Percentiles rank a stretch among this genome's conserved stretches.
Evolutionary conservation across 2,113 vertebrate genomes (phyloP).

Genomic region (Petrocephalus zakoni): DNA sequence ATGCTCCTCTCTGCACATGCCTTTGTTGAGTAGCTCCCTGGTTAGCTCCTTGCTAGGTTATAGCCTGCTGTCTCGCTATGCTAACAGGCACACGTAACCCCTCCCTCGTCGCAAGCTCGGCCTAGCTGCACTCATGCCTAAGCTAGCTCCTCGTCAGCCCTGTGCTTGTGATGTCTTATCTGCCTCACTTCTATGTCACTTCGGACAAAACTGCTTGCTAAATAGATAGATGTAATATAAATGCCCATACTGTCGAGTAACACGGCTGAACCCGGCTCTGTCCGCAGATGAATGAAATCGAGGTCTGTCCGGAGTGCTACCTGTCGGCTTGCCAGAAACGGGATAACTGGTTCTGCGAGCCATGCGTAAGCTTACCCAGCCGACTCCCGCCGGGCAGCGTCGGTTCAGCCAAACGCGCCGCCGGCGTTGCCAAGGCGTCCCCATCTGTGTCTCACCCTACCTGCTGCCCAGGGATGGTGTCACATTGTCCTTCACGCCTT

Average conservation of each 20-base stretch:
- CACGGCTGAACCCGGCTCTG: background rate
- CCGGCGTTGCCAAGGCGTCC: background rate
- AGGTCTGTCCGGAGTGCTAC: conserved; percentile 98
- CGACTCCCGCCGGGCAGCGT: background rate
- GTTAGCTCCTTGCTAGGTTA: background rate
- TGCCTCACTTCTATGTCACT: background rate
- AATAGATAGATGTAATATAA: background rate
- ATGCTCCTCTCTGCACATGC: background rate
- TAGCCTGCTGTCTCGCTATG: background rate
- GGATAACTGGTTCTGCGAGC: conserved; percentile 99
- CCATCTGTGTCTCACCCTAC: background rate
- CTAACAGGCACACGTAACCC: background rate
- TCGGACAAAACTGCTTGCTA: background rate
- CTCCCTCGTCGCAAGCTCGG: background rate
- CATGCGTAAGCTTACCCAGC: conserved; percentile 79
- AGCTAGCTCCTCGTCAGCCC: background rate
- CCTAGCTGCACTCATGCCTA: background rate
- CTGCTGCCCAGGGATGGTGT: background rate
- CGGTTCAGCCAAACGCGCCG: background rate
- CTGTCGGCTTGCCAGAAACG: conserved; percentile 98
- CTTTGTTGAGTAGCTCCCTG: background rate
- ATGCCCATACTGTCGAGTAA: background rate
- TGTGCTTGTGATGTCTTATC: background rate
- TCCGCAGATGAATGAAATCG: conserved; percentile 96
- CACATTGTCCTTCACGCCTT: background rate